A percentile compares a stretch with the other conserved stretches of the same genome.
These are phyloP conservation scores for Apamea anceps DNA, from an alignment of 2,888 invertebrate species.

Conservation along the genomic window DNA sequence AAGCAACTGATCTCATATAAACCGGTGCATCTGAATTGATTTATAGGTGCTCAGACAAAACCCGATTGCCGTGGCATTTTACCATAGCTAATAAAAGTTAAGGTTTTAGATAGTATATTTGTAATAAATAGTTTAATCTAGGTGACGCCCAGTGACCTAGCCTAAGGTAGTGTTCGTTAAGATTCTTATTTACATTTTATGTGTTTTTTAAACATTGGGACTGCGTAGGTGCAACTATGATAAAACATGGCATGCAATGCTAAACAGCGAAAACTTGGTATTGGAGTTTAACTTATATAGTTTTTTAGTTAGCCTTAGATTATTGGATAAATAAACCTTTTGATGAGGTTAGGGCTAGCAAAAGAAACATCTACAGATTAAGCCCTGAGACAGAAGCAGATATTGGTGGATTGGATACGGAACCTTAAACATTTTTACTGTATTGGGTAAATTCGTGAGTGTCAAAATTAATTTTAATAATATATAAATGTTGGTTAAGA, in stretches of 20 bases:
- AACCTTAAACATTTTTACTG: not conserved
- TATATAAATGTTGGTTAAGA: conserved; percentile 4
- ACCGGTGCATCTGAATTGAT: conserved; percentile 29
- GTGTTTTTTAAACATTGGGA: conserved; percentile 17
- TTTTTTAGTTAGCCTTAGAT: not conserved
- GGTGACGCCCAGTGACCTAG: not conserved
- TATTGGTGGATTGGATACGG: not conserved
- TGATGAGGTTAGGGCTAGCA: not conserved
- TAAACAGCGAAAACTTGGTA: not conserved
- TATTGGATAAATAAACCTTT: not conserved
- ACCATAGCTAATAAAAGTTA: not conserved
- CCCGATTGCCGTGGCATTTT: conserved; percentile 41
- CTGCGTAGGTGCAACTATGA: not conserved
- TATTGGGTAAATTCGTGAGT: not conserved
- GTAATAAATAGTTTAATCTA: conserved; percentile 17
- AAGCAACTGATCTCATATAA: conserved; percentile 30
- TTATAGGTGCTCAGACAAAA: conserved; percentile 12
- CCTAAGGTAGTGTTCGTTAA: not conserved
- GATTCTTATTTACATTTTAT: conserved; percentile 9
- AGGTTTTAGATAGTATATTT: not conserved
- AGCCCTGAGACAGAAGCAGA: not conserved
- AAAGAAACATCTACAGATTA: not conserved
- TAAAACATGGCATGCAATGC: not conserved
- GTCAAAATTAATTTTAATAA: conserved; percentile 3
- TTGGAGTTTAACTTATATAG: too few relatives aligned